A percentile compares a stretch with the other conserved stretches of the same genome.
These are phyloP conservation scores for Atta colombica DNA, from an alignment of 1,140 invertebrate species.

Conservation along the genomic window DNA sequence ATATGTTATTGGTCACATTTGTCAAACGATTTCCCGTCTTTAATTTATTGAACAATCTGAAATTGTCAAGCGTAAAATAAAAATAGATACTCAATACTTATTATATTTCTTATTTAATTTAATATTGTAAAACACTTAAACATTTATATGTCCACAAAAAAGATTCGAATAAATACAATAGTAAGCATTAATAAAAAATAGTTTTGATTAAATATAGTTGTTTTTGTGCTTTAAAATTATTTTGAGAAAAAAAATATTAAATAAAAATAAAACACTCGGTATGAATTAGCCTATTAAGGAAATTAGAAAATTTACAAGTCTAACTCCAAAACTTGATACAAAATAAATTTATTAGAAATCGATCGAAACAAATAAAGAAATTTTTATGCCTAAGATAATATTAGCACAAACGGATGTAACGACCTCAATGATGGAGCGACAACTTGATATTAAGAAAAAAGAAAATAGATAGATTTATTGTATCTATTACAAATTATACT, in stretches of 20 bases:
- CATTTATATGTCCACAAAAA: background rate
- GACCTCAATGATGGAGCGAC: slow-evolving; percentile 63
- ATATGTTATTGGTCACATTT: background rate
- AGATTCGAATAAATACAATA: background rate
- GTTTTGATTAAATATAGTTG: background rate
- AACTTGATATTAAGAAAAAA: slow-evolving; percentile 53
- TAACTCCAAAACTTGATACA: slow-evolving; percentile 38
- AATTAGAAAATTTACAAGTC: slow-evolving; percentile 74
- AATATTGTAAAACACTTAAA: background rate
- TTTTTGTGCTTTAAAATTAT: slow-evolving; percentile 64
- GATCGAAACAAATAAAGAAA: slow-evolving; percentile 33
- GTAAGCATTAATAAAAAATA: background rate
- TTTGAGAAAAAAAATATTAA: slow-evolving; percentile 72
- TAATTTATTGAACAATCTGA: background rate
- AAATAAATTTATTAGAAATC: slow-evolving; percentile 22
- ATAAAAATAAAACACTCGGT: slow-evolving; percentile 73
- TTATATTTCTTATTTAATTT: slow-evolving; percentile 9
- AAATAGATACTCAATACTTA: background rate
- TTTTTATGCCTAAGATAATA: background rate
- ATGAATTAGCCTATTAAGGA: slow-evolving; percentile 77
- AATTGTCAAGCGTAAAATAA: background rate
- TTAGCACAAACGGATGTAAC: slow-evolving; percentile 43
- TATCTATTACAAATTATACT: background rate
- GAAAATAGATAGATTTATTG: slow-evolving; percentile 9
- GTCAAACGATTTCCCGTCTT: background rate